phyloP scores from a whole-genome alignment of 2,113 vertebrate species.

The Pampusana beccarii region DNA sequence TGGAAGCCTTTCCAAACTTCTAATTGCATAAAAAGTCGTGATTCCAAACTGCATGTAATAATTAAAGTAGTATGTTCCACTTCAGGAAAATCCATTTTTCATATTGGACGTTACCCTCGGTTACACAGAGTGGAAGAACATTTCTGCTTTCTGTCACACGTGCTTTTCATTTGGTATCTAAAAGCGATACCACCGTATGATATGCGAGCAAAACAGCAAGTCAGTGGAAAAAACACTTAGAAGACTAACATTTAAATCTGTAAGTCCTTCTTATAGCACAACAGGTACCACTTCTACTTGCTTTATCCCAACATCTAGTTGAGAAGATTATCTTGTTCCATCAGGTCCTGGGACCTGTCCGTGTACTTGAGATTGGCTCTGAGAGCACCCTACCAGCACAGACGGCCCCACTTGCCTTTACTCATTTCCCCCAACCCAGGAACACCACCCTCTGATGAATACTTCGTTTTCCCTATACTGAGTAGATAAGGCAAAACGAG shows the following conservation, averaged over 20 bases:
- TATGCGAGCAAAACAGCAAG: constrained; percentile 38
- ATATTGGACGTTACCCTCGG: background rate
- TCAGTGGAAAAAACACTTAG: background rate
- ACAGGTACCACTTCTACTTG: background rate
- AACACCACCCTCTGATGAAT: background rate
- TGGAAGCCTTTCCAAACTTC: constrained; percentile 49
- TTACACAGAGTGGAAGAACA: background rate
- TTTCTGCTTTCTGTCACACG: constrained; percentile 47
- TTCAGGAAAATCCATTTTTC: constrained; percentile 66
- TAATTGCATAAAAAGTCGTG: constrained; percentile 66
- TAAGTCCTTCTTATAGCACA: background rate
- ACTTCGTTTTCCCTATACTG: background rate
- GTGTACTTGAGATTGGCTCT: background rate
- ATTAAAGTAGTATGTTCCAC: constrained; percentile 62
- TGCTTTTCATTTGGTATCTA: constrained; percentile 70
- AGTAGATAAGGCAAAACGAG: background rate
- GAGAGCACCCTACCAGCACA: background rate
- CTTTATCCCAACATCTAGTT: background rate
- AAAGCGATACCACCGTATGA: constrained; percentile 45
- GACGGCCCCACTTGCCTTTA: background rate
- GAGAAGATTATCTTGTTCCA: background rate
- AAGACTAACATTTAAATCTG: background rate
- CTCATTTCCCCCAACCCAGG: background rate
- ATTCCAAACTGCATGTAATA: constrained; percentile 60
- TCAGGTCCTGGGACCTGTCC: background rate